These are phyloP conservation scores for Trachelus stipa DNA, from an alignment of 2,888 invertebrate genomes.

Conservation along the genomic window DNA sequence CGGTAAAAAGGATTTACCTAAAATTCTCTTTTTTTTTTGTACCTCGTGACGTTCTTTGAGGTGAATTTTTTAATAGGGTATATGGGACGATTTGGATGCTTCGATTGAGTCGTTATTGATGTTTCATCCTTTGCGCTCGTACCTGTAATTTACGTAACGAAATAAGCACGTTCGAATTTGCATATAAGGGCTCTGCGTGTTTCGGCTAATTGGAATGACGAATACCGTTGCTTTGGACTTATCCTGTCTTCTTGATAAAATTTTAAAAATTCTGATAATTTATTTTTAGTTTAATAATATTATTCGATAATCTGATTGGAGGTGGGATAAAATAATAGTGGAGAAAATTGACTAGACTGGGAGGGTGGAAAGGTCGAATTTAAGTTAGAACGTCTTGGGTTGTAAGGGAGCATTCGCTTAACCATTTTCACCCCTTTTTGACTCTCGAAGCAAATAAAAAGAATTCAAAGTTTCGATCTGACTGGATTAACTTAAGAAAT, in stretches of 20 bases:
- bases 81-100: neutral
- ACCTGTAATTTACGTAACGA: neutral
- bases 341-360: neutral
- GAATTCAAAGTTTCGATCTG: neutral
- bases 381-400: neutral
- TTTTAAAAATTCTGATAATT: neutral
- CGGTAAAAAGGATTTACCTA: neutral
- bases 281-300: neutral
- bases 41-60: too few relatives aligned
- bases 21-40: too few relatives aligned
- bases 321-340: neutral
- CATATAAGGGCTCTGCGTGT: neutral
- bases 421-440: conserved; percentile 11
- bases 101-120: neutral
- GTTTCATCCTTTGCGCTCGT: neutral
- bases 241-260: neutral
- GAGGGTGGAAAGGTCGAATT: neutral
- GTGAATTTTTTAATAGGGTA: neutral
- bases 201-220: neutral
- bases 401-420: conserved; percentile 8
- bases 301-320: neutral
- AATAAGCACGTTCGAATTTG: neutral
- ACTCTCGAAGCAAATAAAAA: neutral
- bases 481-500: neutral
- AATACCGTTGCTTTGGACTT: neutral